These are phyloP conservation scores for Thaleichthys pacificus DNA, from an alignment of 2,797 vertebrate genomes.

Conservation along the genomic window DNA sequence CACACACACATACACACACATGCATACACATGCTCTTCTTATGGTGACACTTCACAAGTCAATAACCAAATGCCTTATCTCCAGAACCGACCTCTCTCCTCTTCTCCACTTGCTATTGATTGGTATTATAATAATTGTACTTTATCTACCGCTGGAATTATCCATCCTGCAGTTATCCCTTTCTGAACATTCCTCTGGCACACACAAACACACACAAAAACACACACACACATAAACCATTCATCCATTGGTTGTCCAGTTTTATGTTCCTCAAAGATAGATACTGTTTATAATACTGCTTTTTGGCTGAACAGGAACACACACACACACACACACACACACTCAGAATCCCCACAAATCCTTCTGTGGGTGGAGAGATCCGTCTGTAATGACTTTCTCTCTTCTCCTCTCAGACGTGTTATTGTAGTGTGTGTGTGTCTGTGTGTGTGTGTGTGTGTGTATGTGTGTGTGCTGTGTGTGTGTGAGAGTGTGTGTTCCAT, in stretches of 20 bases:
- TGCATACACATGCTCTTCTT: slow-evolving; percentile 56
- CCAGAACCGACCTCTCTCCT: slow-evolving; percentile 36
- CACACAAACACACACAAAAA: not conserved
- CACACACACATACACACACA: slow-evolving; percentile 25
- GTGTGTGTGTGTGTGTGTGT: slow-evolving; percentile 2
- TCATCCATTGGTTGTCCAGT: not conserved
- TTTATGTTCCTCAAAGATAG: not conserved
- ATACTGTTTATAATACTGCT: not conserved
- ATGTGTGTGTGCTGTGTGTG: not conserved
- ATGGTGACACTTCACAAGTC: slow-evolving; percentile 73
- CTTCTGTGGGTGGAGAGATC: slow-evolving; percentile 17
- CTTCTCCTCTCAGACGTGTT: not conserved
- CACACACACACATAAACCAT: slow-evolving; percentile 10
- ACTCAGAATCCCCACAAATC: not conserved
- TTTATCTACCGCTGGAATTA: slow-evolving; percentile 68
- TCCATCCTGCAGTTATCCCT: slow-evolving; percentile 34
- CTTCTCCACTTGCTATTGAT: slow-evolving; percentile 62
- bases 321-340: not conserved
- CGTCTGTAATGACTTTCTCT: slow-evolving; percentile 15
- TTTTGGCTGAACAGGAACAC: too few relatives aligned
- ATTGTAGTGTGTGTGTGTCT: slow-evolving; percentile 5
- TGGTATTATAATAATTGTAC: slow-evolving; percentile 69
- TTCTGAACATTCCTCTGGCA: slow-evolving; percentile 27
- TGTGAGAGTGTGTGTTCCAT: not conserved
- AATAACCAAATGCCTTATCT: slow-evolving; percentile 73